A percentile compares a stretch with the other conserved stretches of the same genome.
These are phyloP conservation scores for Chaetops frenatus DNA, from an alignment of 2,113 vertebrate species.

Conservation along the genomic window DNA sequence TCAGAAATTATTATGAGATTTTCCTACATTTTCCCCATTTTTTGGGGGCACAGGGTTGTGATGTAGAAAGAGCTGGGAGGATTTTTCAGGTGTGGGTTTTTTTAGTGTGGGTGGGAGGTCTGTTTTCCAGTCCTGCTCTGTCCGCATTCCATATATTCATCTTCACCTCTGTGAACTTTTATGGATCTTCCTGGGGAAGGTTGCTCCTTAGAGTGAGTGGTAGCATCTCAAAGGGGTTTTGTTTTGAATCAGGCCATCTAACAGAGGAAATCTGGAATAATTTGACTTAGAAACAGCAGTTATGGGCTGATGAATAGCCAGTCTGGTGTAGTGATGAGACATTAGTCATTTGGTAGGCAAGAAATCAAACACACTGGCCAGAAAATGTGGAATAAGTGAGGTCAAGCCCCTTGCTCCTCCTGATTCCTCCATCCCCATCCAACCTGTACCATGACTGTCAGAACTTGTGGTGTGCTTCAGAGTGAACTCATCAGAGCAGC, in stretches of 20 bases:
- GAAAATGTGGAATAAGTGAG: accelerated
- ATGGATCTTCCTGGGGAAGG: background rate
- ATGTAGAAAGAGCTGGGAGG: background rate
- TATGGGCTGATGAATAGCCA: background rate
- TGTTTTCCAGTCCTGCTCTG: background rate
- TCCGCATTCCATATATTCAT: background rate
- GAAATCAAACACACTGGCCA: background rate
- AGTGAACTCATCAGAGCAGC: background rate
- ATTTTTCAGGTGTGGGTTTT: background rate
- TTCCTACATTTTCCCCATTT: background rate
- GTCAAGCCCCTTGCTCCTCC: background rate
- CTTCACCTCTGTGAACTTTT: background rate
- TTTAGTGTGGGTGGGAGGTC: background rate
- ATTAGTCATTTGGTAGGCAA: background rate
- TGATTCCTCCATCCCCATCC: background rate
- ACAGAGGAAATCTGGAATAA: background rate
- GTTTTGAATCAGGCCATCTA: background rate
- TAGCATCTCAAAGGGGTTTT: background rate
- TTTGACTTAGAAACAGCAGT: background rate
- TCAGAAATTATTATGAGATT: background rate
- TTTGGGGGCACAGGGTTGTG: background rate
- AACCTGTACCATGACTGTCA: background rate
- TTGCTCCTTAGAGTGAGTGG: background rate
- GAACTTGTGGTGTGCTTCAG: background rate
- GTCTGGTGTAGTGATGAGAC: background rate